Evolutionary conservation across 2,113 vertebrate genomes (phyloP), one percentile per base, ranked within the genome.

Genomic region (Tor tambroides): DNA sequence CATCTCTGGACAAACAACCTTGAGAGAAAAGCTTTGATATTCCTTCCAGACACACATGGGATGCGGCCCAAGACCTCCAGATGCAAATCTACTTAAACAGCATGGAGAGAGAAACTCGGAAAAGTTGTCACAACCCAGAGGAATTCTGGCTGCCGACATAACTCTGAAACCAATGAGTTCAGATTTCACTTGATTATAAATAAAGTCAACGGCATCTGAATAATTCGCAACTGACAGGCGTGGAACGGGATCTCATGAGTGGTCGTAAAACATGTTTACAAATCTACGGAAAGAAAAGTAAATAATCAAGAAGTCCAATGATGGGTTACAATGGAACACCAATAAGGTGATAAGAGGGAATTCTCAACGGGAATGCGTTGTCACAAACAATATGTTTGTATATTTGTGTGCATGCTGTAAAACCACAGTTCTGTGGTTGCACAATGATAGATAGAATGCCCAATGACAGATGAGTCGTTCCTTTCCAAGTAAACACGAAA

Each of bases 81-180:
- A 93, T 90, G 91, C 79, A 92, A 91, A 92, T 93, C 89, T 85
- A 91, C 89, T 92, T 86, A 89, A 86, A 87, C 28, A 41, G 35
- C 54, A 63, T 69, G 88, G 87, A 90, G 54, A 63, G 35, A 86
- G 84, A 88, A 69, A 86, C 80, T 85, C 87, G 85, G 90, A 89
- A 85, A 7, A 28, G 38, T 84, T 35, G 54, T 14, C 9, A 72
- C 56, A 87, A 72, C 28, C 85, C 84, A 72, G 30, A 77, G 87
- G 89, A 89, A 75, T 81, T 72, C 65, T 56, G 46, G 2, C 67
- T 38, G 67, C 30, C 1, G 41, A 90, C 86, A 41, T 30, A 6
- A 28, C 63, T 82, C 51, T 83, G 41, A 87, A 89, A 83, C 77
- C 86, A 89, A 35, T 28, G 76, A 54, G 83, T 86, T 89, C 6